A percentile compares a stretch with the other conserved stretches of the same genome.
Conservation (phyloP, 2,888 invertebrate genomes). For the Parnassius apollo region DNA sequence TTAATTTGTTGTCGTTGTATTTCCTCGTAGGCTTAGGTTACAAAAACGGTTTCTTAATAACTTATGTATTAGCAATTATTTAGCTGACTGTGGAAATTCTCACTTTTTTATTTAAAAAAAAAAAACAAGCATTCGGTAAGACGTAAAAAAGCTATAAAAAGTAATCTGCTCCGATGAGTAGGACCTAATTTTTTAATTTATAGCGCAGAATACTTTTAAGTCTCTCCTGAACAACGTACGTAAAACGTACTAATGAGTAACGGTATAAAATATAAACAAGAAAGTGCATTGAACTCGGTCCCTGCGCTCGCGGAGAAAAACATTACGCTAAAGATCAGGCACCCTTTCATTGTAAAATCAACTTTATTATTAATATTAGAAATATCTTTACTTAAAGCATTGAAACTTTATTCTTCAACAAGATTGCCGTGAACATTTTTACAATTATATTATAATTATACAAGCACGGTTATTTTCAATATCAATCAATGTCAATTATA, state of each 20-base stretch:
- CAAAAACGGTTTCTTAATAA: too few relatives aligned
- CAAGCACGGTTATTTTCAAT: neutral
- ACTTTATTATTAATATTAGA: neutral
- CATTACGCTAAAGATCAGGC: neutral
- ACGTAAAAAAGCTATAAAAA: too few relatives aligned
- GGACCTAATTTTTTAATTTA: neutral
- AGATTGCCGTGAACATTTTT: neutral
- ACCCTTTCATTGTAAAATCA: neutral
- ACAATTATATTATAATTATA: neutral
- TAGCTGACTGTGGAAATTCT: too few relatives aligned
- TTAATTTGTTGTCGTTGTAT: too few relatives aligned
- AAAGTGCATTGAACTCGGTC: conserved; percentile 2
- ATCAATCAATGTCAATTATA: neutral
- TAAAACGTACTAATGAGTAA: conserved; percentile 3
- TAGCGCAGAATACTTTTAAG: neutral
- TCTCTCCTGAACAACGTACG: neutral
- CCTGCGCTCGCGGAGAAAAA: neutral
- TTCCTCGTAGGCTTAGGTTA: too few relatives aligned
- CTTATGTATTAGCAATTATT: too few relatives aligned
- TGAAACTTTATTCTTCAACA: neutral
- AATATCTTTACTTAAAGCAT: too few relatives aligned
- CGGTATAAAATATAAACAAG: neutral
- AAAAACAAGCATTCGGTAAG: too few relatives aligned
- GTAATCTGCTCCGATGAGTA: too few relatives aligned
- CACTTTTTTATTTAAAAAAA: too few relatives aligned